Percentiles rank a stretch among this genome's conserved stretches.
These are phyloP conservation scores for Saturnia pavonia DNA, from an alignment of 2,888 invertebrate genomes.

Conservation along the genomic window DNA sequence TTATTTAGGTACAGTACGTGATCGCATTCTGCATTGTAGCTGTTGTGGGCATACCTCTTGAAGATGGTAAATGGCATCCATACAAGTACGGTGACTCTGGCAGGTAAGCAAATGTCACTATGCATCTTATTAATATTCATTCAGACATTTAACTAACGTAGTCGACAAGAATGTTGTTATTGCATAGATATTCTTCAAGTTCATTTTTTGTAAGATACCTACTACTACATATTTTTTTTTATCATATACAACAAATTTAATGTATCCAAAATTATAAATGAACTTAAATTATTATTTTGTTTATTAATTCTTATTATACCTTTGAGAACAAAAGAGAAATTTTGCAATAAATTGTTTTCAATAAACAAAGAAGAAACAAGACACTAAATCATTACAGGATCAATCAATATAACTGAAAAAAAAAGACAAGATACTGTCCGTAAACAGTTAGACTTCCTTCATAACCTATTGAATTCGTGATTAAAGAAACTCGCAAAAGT, in stretches of 20 bases:
- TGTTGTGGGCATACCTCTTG: constrained; percentile 52
- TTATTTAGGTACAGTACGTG: constrained; percentile 48
- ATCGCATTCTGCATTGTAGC: constrained; percentile 61
- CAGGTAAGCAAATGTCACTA: constrained; percentile 71
- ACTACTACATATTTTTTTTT: background rate
- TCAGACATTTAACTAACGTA: constrained; percentile 30
- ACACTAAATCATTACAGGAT: background rate
- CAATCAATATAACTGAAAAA: too few species aligned
- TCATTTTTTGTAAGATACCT: background rate
- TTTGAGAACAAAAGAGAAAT: background rate
- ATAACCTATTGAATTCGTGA: too few species aligned
- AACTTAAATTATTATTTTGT: too few species aligned
- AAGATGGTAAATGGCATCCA: constrained; percentile 70
- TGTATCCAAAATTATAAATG: too few species aligned
- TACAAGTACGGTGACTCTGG: constrained; percentile 65
- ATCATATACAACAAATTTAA: background rate
- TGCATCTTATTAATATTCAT: constrained; percentile 35
- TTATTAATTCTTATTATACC: too few species aligned
- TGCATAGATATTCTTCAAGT: constrained; percentile 2
- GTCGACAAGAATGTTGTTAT: constrained; percentile 3
- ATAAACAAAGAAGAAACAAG: background rate
- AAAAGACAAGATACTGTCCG: too few species aligned
- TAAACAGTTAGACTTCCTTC: too few species aligned
- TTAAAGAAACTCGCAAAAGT: too few species aligned
- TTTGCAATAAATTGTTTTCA: background rate